phyloP scores from a whole-genome alignment of 2,888 invertebrate species.

The Buathra laborator region DNA sequence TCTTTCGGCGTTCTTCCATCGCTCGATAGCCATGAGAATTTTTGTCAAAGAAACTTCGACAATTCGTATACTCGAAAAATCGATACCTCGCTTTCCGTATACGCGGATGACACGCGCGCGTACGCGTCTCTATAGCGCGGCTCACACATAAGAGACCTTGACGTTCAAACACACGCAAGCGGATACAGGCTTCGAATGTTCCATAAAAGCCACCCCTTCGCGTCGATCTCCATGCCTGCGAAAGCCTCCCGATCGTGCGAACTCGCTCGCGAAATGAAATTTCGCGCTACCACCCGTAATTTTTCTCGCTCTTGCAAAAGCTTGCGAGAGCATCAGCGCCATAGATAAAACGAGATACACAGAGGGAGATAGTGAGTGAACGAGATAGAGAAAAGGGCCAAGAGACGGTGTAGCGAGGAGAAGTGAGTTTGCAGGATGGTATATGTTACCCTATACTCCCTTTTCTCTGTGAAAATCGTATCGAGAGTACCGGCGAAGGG shows the following conservation, averaged over 20 bases:
- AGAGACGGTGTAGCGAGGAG: conserved; percentile 33
- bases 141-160: neutral
- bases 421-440: neutral
- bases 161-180: conserved; percentile 8
- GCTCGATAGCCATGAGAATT: neutral
- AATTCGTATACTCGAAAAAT: conserved; percentile 23
- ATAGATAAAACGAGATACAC: conserved; percentile 8
- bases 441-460: conserved; percentile 27
- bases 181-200: conserved; percentile 4
- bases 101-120: conserved; percentile 6
- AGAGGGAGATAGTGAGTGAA: conserved; percentile 3
- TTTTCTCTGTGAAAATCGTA: conserved; percentile 76
- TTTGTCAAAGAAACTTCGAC: conserved; percentile 20
- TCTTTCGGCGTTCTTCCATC: neutral
- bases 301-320: conserved; percentile 36
- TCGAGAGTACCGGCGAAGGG: conserved; percentile 66
- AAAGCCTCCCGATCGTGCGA: conserved; percentile 28
- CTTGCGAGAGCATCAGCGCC: conserved; percentile 10
- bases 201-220: conserved; percentile 26
- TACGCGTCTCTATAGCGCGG: neutral
- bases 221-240: neutral
- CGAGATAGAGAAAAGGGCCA: conserved; percentile 14
- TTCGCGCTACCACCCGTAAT: conserved; percentile 60
- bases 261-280: conserved; percentile 61
- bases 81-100: neutral